phyloP scores from a whole-genome alignment of 2,888 invertebrate genomes.

The Thera obeliscata region DNA sequence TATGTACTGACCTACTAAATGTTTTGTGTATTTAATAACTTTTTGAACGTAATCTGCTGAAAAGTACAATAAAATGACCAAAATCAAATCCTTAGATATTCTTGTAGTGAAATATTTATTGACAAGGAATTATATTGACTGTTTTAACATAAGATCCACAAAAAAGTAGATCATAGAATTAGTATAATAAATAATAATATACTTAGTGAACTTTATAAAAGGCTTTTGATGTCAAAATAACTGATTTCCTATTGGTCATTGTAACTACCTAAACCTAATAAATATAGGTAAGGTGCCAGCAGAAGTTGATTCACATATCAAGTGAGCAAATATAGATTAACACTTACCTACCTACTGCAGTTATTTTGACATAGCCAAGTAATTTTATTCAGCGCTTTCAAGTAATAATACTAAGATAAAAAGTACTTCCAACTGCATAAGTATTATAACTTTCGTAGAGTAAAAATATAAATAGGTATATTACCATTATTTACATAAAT shows the following conservation, averaged over 20 bases:
- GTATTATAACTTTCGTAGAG: conserved; percentile 53
- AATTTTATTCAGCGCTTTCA: conserved; percentile 35
- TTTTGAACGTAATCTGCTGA: conserved; percentile 53
- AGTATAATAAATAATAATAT: conserved; percentile 26
- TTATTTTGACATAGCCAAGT: conserved; percentile 13
- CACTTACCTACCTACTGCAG: not conserved
- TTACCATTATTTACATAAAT: conserved; percentile 64
- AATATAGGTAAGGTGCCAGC: not conserved
- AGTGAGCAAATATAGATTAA: not conserved
- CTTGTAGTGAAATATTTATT: conserved; percentile 42
- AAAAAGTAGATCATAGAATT: conserved; percentile 38
- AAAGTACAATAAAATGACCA: conserved; percentile 78
- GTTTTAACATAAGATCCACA: conserved; percentile 44
- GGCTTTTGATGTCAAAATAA: conserved; percentile 17
- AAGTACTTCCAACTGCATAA: conserved; percentile 55
- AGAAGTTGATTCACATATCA: not conserved
- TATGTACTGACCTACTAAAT: not conserved
- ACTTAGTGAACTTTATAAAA: conserved; percentile 24
- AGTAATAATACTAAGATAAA: conserved; percentile 27
- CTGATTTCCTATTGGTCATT: not conserved
- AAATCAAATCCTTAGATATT: conserved; percentile 45
- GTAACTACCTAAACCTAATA: not conserved
- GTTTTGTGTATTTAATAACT: conserved; percentile 5
- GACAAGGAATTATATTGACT: conserved; percentile 52
- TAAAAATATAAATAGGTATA: conserved; percentile 52